Base-by-base conservation (phyloP, 2,113 vertebrate genomes). In the Halichoeres trimaculatus region DNA sequence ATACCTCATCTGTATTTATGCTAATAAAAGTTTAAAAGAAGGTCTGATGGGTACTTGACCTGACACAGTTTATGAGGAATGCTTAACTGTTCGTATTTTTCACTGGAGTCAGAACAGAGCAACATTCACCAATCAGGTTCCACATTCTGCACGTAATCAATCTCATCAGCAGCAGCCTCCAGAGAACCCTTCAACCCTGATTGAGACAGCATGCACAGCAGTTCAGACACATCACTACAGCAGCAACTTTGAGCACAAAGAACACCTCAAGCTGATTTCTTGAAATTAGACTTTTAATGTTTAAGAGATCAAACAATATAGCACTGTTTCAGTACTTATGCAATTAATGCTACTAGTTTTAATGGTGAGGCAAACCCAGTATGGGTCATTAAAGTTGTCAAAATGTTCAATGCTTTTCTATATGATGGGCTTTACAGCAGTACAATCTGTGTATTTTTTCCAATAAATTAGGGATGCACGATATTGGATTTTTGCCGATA, bases 141-240 rank as follows among this genome's bases (percentile, higher is more conserved):
- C 41, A 58, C 40, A 45, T 10, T 34, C 17, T 41, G 66, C 38
- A 41, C 35, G 38, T 76, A 20, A 34, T 68, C 70, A 48, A 38
- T n/a, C 41, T 61, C 47, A 26, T 41, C 4, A 26, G 47, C 56
- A 71, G 57, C 50, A 51, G 47, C 67, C 70, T 65, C 30, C 11
- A 14, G 48, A 70, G 36, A 52, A 62, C 62, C 22, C 64, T 38
- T 24, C 11, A 14, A 12, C 26, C 43, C 51, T 1, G 52, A 40
- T 30, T 69, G 59, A 71, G 35, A 68, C 48, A 47, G 62, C 35
- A 14, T 43, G 60, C 48, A 59, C 55, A 83, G 76, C 69, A n/a
- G 22, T 53, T 51, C 12, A n/a, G 60, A 77, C 50, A 60, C 10
- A 48, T 54, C 45, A 24, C 40, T 4, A 17, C 70, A 63, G 59